These are phyloP conservation scores for Rhinophrynus dorsalis DNA, from an alignment of 2,797 vertebrate genomes.

Conservation along the genomic window DNA sequence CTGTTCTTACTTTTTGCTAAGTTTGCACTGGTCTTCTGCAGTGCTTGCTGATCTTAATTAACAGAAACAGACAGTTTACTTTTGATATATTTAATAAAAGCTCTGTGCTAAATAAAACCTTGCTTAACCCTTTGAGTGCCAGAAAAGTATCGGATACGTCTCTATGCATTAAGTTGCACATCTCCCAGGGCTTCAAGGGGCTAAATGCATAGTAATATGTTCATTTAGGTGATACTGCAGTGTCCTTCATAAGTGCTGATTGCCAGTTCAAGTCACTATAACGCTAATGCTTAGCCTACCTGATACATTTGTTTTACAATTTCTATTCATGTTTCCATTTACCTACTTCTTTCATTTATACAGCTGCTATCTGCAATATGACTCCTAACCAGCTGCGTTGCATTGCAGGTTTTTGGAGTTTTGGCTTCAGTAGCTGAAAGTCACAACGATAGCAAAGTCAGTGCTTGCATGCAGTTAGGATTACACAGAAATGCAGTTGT, in stretches of 20 bases:
- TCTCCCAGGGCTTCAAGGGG: too few relatives aligned
- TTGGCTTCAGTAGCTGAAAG: conserved; percentile 53
- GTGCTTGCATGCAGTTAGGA: conserved; percentile 49
- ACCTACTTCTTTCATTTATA: conserved; percentile 20
- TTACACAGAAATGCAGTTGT: conserved; percentile 23
- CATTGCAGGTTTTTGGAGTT: conserved; percentile 64
- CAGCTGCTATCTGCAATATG: conserved; percentile 51
- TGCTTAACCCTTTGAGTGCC: too few relatives aligned
- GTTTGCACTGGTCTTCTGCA: conserved; percentile 49
- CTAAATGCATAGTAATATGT: neutral
- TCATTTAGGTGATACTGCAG: conserved; percentile 26
- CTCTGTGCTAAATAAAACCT: neutral
- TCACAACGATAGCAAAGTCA: conserved; percentile 52
- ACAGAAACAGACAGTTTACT: neutral
- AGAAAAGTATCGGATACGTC: too few relatives aligned
- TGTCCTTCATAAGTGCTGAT: conserved; percentile 32
- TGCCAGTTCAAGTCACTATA: neutral
- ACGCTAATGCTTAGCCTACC: neutral
- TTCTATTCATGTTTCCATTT: neutral
- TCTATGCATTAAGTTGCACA: too few relatives aligned
- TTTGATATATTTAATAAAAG: conserved; percentile 6
- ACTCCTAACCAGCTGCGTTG: conserved; percentile 71
- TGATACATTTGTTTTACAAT: neutral
- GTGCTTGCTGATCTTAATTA: neutral
- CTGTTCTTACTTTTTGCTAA: conserved; percentile 25